These are phyloP conservation scores for Ophraella communa DNA, from an alignment of 2,888 invertebrate species.

Conservation along the genomic window DNA sequence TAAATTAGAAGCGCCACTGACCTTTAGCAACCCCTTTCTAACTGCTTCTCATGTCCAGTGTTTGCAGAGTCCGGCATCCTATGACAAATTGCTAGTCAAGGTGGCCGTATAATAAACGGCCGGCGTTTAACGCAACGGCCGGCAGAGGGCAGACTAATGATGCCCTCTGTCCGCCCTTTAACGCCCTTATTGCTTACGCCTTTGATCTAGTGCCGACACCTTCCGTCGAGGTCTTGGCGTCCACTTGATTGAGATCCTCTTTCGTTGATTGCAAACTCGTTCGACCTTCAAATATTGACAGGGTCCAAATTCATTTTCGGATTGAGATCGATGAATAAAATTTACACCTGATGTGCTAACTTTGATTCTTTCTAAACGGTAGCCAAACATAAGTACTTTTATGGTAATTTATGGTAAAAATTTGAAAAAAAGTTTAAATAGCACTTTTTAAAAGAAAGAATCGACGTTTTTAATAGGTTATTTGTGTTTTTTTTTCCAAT, in stretches of 20 bases:
- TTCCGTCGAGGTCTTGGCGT: constrained; percentile 25
- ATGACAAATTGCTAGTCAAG: constrained; percentile 60
- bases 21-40: neutral
- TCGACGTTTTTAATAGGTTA: no score
- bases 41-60: constrained; percentile 34
- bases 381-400: no score
- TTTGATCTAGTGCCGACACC: constrained; percentile 60
- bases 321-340: no score
- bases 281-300: neutral
- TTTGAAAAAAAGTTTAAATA: no score
- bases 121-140: constrained; percentile 55
- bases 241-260: constrained; percentile 27
- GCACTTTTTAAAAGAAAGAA: no score
- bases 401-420: no score
- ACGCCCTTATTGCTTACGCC: constrained; percentile 57
- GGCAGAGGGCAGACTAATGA: constrained; percentile 56
- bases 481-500: no score
- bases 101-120: constrained; percentile 58
- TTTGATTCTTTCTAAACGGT: no score
- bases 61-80: constrained; percentile 52
- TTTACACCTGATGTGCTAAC: no score
- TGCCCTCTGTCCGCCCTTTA: constrained; percentile 58
- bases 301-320: neutral
- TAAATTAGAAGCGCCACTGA: no score
- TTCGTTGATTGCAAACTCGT: constrained; percentile 24